Evolutionary conservation across 2,113 vertebrate genomes (phyloP), one percentile per base, ranked within the genome.

Genomic region (Sturnira hondurensis): DNA sequence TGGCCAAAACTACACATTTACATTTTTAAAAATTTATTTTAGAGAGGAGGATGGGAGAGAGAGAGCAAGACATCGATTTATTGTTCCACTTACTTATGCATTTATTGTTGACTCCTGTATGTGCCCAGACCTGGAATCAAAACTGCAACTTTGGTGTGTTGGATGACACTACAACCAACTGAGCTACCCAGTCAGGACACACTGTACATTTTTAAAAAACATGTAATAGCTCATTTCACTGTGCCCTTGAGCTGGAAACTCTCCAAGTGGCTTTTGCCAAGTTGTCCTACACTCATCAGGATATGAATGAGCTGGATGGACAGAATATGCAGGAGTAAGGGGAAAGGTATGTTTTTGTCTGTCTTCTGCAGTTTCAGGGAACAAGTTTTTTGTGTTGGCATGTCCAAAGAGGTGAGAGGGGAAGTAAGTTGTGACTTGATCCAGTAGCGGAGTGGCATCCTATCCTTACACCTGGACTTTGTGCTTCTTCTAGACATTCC

Each of bases 261-360:
- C 36, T 63, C 15, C 47, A 3, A 38, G 33, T 2, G 2, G 33
- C 70, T 67, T 68, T 74, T 84, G 33, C 12, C 0, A 0, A 16
- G 16, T 41, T 2, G 0, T 50, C 4, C 58, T 54, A 5, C 2
- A 0, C 10, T 26, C 15, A 31, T 17, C 20, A 41, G 70, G 31
- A 1, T 36, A 2, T 19, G 81, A n/a, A 56, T 1, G 12, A 70
- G 33, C 61, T 41, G 2, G 54, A 19, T 17, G n/a, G 26, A 2
- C 7, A 28, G 87, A 56, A n/a, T 4, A 33, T 13, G 16, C 3
- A 6, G 9, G 4, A 33, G 3, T 12, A 15, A 7, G 4, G 7
- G 16, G 33, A 38, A 71, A n/a, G 3, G 3, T 7, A 1, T 24
- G 2, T 17, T 26, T 93, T 33, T 43, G 16, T 43, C 36, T 12